Percentiles rank a stretch among this genome's conserved stretches.
Conservation (phyloP, 2,888 invertebrate genomes). For the Parascotia fuliginaria region DNA sequence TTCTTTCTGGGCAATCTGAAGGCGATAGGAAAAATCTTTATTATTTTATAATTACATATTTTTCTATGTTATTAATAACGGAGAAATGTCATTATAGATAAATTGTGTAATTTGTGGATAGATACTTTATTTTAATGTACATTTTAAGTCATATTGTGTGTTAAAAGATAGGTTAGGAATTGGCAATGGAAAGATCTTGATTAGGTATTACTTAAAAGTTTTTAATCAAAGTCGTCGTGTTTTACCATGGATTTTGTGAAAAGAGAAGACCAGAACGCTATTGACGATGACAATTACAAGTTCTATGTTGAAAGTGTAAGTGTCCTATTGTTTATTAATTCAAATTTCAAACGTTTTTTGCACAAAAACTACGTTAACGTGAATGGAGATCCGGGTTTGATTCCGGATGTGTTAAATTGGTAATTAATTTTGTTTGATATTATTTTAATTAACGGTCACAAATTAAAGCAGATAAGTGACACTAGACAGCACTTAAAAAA, state of each 20-base stretch:
- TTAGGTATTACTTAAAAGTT: constrained; percentile 35
- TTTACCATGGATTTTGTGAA: constrained; percentile 77
- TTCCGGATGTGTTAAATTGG: constrained; percentile 9
- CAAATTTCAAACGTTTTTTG: constrained; percentile 38
- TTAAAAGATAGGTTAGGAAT: constrained; percentile 64
- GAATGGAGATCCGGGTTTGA: constrained; percentile 32
- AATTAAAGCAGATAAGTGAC: no score
- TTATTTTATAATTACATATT: constrained; percentile 15
- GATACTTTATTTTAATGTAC: constrained; percentile 37
- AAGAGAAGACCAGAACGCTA: constrained; percentile 69
- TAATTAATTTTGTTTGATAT: no score
- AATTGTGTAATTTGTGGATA: constrained; percentile 39
- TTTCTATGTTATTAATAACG: constrained; percentile 4
- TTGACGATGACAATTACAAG: constrained; percentile 75
- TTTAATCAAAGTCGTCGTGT: constrained; percentile 17
- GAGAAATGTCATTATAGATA: constrained; percentile 33
- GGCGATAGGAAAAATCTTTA: constrained; percentile 48
- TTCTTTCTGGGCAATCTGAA: constrained; percentile 67
- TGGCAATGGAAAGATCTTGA: constrained; percentile 45
- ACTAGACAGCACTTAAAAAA: no score
- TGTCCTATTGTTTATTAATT: constrained; percentile 27
- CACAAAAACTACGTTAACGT: constrained; percentile 31
- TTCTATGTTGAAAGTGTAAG: constrained; percentile 75
- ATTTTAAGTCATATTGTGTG: constrained; percentile 49
- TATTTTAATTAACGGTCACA: constrained; percentile 1